A percentile compares a stretch with the other conserved stretches of the same genome.
These are phyloP conservation scores for Drosophila tanythrix DNA, from an alignment of 2,888 invertebrate species.

Conservation along the genomic window DNA sequence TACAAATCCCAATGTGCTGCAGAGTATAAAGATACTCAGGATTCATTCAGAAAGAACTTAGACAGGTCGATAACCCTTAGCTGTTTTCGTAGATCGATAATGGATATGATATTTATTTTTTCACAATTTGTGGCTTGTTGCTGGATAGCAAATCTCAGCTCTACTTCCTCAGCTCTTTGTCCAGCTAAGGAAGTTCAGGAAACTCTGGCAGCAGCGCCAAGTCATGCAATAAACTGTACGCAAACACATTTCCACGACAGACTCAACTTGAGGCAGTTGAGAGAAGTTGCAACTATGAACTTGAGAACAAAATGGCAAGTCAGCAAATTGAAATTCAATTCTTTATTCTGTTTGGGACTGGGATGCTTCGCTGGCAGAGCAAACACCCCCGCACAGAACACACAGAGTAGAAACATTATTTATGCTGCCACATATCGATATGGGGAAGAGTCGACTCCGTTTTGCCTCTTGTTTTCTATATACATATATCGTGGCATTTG, in stretches of 20 bases:
- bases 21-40: not conserved
- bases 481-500: constrained; percentile 21
- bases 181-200: constrained; percentile 17
- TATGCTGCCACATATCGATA: constrained; percentile 59
- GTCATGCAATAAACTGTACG: constrained; percentile 19
- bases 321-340: constrained; percentile 68
- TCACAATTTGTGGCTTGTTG: not conserved
- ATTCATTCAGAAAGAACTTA: not conserved
- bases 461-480: constrained; percentile 41
- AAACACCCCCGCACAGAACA: constrained; percentile 40
- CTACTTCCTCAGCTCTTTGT: not conserved
- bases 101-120: not conserved
- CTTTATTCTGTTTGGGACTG: constrained; percentile 27
- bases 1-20: not conserved
- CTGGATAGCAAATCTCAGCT: not conserved
- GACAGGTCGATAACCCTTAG: not conserved
- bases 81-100: not conserved
- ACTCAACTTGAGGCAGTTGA: constrained; percentile 18
- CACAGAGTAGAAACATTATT: constrained; percentile 44
- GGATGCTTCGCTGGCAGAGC: constrained; percentile 37
- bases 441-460: constrained; percentile 21
- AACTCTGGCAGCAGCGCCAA: constrained; percentile 13
- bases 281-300: constrained; percentile 1
- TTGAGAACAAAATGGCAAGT: constrained; percentile 40
- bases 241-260: constrained; percentile 14